These are phyloP conservation scores for Cololabis saira DNA, from an alignment of 2,113 vertebrate species.

Conservation along the genomic window DNA sequence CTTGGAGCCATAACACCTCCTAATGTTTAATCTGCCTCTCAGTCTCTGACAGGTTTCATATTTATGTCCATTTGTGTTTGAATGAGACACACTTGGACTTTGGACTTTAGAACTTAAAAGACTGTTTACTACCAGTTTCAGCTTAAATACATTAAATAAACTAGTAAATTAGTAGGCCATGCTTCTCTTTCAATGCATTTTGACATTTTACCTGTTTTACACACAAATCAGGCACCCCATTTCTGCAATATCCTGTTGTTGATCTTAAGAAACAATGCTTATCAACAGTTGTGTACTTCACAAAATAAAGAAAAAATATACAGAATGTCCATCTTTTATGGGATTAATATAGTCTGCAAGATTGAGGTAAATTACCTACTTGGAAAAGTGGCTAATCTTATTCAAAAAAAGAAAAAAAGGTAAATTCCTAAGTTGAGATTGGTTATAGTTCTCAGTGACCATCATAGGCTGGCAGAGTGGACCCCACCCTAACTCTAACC, in stretches of 20 bases:
- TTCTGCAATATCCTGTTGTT: too few species aligned
- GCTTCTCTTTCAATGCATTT: too few species aligned
- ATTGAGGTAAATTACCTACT: too few species aligned
- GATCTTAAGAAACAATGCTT: not conserved
- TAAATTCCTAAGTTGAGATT: not conserved
- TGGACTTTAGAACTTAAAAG: not conserved
- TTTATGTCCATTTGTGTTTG: slow-evolving; percentile 19
- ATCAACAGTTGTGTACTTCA: not conserved
- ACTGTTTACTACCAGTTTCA: not conserved
- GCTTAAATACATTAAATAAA: not conserved
- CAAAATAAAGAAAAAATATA: too few species aligned
- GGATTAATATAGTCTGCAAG: too few species aligned
- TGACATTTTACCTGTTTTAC: too few species aligned
- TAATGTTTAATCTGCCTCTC: slow-evolving; percentile 35
- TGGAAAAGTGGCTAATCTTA: too few species aligned
- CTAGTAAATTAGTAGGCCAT: not conserved
- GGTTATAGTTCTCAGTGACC: not conserved
- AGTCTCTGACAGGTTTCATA: slow-evolving; percentile 17
- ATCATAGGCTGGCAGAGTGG: not conserved
- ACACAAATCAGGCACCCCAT: too few species aligned
- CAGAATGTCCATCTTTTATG: too few species aligned
- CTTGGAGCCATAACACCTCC: slow-evolving; percentile 28
- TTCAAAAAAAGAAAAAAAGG: too few species aligned
- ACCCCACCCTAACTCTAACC: not conserved
- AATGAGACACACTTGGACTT: slow-evolving; percentile 11